Evolutionary conservation across 2,888 invertebrate species (phyloP).

Genomic region (Philopedon plagiatum): DNA sequence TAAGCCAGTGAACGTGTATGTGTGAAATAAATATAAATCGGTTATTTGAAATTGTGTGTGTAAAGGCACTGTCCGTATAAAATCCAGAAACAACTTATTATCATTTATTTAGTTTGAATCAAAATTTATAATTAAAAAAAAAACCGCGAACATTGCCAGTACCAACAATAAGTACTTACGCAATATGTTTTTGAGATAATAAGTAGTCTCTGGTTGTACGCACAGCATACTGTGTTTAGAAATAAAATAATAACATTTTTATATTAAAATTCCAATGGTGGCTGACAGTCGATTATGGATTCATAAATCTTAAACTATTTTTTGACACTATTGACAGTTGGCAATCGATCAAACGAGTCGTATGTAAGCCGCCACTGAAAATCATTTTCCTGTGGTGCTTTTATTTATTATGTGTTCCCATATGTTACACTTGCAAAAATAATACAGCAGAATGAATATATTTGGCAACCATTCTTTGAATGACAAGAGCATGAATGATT

Average conservation of each 20-base stretch:
- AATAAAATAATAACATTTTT: not conserved
- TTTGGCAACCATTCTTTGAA: not conserved
- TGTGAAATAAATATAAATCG: constrained; percentile 49
- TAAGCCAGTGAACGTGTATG: constrained; percentile 54
- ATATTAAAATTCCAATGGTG: not conserved
- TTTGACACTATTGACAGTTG: not conserved
- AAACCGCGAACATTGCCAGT: too few species aligned
- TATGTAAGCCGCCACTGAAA: not conserved
- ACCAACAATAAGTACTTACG: too few species aligned
- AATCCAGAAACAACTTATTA: too few species aligned
- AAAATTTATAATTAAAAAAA: too few species aligned
- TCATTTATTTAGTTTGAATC: too few species aligned
- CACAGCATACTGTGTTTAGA: constrained; percentile 24
- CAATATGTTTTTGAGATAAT: too few species aligned
- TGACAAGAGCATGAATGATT: not conserved
- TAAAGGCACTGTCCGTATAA: too few species aligned
- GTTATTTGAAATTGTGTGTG: constrained; percentile 38
- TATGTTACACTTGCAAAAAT: not conserved
- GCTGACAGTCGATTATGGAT: not conserved
- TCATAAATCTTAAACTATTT: constrained; percentile 8
- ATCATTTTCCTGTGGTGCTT: not conserved
- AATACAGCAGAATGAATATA: not conserved
- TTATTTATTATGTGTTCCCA: not conserved
- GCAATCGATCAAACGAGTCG: not conserved
- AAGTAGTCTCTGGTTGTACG: too few species aligned